Percentiles rank a stretch among this genome's conserved stretches.
These are phyloP conservation scores for Echinarachnius parma DNA, from an alignment of 53 echinoderm and acorn worm species.

Conservation along the genomic window DNA sequence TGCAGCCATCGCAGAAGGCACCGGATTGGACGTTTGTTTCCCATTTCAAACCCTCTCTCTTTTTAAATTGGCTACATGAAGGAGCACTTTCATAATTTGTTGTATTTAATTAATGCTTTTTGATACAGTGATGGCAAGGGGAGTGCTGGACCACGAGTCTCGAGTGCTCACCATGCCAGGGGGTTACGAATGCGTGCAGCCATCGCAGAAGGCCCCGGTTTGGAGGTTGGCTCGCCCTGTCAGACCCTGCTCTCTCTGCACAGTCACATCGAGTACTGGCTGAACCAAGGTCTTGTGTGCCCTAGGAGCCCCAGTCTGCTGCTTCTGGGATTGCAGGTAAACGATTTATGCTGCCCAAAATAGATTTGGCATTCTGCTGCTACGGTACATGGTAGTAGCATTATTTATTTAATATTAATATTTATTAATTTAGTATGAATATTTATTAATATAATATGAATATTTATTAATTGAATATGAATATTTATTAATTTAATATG, in stretches of 20 bases:
- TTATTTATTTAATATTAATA: too few relatives aligned
- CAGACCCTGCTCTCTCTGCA: conserved; percentile 63
- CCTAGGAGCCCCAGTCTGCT: conserved; percentile 72
- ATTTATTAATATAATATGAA: too few relatives aligned
- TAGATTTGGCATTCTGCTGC: too few relatives aligned
- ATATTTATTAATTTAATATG: too few relatives aligned
- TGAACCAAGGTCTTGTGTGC: conserved; percentile 83
- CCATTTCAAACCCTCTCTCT: conserved; percentile 73
- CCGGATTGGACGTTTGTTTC: conserved; percentile 19
- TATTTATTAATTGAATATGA: too few relatives aligned
- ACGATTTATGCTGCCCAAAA: background rate
- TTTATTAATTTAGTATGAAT: too few relatives aligned
- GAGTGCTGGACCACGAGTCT: too few relatives aligned
- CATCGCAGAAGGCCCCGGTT: conserved; percentile 40
- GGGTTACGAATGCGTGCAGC: conserved; percentile 37
- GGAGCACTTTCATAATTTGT: too few relatives aligned
- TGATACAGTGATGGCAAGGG: too few relatives aligned
- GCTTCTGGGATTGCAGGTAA: conserved; percentile 86
- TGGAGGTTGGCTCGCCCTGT: conserved; percentile 48
- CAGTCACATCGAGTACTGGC: conserved; percentile 75
- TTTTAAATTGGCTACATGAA: too few relatives aligned
- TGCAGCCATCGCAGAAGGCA: conserved; percentile 45
- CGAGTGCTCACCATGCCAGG: conserved; percentile 38
- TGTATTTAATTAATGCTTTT: too few relatives aligned
- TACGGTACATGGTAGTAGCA: too few relatives aligned